phyloP scores from a whole-genome alignment of 2,797 vertebrate genomes.

The Zonotrichia albicollis region DNA sequence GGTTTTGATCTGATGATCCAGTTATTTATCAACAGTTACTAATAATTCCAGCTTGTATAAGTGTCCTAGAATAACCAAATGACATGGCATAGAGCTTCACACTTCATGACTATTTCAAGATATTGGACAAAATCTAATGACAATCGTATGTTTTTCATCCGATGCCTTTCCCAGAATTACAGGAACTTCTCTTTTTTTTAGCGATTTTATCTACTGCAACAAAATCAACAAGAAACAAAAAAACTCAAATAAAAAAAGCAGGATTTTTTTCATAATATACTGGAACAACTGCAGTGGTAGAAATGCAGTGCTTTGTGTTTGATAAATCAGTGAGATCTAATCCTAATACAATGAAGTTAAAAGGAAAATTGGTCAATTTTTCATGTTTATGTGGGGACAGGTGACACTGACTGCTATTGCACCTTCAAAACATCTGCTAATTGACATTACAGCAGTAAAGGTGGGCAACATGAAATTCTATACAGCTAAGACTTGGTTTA shows the following conservation, averaged over 20 bases:
- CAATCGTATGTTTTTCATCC: not conserved
- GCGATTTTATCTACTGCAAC: not conserved
- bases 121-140: not conserved
- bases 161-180: not conserved
- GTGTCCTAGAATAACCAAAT: not conserved
- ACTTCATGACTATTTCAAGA: not conserved
- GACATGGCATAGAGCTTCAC: not conserved
- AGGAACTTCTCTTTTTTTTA: not conserved
- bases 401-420: not conserved
- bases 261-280: not conserved
- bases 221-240: not conserved
- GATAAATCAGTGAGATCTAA: not conserved
- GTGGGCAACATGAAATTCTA: not conserved
- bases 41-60: not conserved
- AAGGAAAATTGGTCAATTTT: not conserved
- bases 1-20: not conserved
- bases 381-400: not conserved
- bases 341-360: not conserved
- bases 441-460: not conserved
- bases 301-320: not conserved
- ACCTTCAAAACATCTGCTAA: not conserved
- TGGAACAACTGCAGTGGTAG: not conserved
- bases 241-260: not conserved
- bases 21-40: not conserved
- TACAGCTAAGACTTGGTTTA: not conserved